Conservation (phyloP, 2,888 invertebrate species). For the Neoascia interrupta region DNA sequence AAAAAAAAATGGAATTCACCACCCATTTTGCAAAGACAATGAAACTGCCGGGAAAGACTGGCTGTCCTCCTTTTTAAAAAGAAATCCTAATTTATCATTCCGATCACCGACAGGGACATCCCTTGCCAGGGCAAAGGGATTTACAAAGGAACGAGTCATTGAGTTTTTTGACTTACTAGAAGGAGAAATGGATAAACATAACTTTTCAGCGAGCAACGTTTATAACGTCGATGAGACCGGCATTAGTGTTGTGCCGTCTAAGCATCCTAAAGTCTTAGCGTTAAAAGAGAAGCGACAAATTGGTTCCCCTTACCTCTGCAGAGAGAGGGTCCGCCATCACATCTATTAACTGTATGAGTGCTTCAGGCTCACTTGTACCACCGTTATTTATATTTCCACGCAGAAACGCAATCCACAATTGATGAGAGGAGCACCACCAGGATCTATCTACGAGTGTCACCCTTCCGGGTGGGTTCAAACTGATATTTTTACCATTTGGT, state of each 20-base stretch:
- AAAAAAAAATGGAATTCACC: constrained; percentile 1
- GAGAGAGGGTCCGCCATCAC: not conserved
- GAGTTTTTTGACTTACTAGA: not conserved
- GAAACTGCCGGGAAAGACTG: no score
- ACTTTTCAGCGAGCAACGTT: not conserved
- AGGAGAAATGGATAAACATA: not conserved
- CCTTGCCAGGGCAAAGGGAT: no score
- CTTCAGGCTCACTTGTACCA: not conserved
- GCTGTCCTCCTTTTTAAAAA: no score
- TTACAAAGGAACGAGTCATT: no score
- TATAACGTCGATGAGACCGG: not conserved
- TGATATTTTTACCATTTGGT: no score
- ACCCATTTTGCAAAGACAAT: no score
- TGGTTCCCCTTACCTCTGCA: not conserved
- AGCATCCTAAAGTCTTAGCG: no score
- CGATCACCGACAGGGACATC: no score
- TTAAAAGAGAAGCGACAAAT: not conserved
- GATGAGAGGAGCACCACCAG: not conserved
- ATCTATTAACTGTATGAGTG: not conserved
- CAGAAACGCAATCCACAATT: no score
- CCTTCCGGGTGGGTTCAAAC: not conserved
- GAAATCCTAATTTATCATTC: no score
- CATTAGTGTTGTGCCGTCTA: not conserved
- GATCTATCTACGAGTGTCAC: not conserved
- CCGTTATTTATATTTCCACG: no score